Percentiles rank a stretch among this genome's conserved stretches.
phyloP scores from a whole-genome alignment of 2,113 vertebrate species.

The Saguinus imperator region DNA sequence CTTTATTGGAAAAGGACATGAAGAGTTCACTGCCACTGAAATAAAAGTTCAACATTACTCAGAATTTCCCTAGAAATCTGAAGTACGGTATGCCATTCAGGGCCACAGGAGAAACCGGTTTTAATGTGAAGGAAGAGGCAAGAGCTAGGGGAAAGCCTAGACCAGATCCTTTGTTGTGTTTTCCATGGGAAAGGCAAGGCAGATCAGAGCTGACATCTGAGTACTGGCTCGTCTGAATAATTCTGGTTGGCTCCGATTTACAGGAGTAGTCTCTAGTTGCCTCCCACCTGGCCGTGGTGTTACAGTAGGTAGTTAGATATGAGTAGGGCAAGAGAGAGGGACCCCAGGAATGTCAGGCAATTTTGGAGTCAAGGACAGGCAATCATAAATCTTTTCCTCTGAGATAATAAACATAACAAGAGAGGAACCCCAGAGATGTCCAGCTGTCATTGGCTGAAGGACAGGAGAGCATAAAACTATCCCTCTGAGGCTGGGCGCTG shows the following conservation, averaged over 20 bases:
- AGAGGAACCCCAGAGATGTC: no score
- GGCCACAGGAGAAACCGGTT: neutral
- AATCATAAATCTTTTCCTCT: no score
- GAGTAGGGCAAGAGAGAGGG: no score
- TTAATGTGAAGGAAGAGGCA: neutral
- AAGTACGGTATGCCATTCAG: neutral
- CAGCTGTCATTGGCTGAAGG: no score
- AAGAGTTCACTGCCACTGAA: neutral
- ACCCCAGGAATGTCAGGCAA: no score
- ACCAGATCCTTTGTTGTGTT: neutral
- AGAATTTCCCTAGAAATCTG: neutral
- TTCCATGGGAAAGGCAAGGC: neutral
- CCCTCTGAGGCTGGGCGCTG: no score
- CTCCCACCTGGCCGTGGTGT: neutral
- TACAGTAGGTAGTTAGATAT: no score
- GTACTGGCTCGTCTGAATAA: neutral
- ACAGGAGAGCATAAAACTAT: no score
- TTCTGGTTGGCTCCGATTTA: neutral
- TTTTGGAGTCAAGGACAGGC: no score
- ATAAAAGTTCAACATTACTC: neutral
- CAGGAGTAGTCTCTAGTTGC: neutral
- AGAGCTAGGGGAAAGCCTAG: neutral
- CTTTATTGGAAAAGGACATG: neutral
- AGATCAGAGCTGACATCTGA: neutral
- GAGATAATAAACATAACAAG: no score